Base-by-base conservation (phyloP, 1,140 invertebrate genomes). In the Lucilia sericata region DNA sequence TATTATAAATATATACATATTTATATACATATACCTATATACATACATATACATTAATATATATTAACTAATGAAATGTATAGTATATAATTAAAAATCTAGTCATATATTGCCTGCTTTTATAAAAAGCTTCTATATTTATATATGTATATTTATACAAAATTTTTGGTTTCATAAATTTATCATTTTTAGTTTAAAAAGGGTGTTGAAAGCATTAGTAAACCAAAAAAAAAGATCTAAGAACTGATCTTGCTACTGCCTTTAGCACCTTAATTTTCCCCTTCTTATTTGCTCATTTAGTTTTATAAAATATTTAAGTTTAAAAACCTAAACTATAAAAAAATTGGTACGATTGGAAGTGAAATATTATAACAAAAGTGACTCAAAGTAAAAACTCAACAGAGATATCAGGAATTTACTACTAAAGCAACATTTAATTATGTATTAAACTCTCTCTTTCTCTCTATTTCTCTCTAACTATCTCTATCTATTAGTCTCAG, bases 351-450 rank as follows among this genome's bases (percentile, higher is more conserved):
- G 65, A 70, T 70, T 70, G 65, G 65, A 70, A 60, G n/a, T 60
- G 36, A 42, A 42, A n/a, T 19, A 74, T 42, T n/a, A 42, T 21
- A 13, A 42, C 4, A 34, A 80, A 51, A 19, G 76, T 80, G 42
- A 80, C 76, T 80, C 76, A 80, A 80, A 80, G 76, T 80, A 80
- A 80, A 80, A 80, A 80, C 76, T 80, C 76, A 80, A 80, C 75
- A 78, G 36, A 80, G 76, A 49, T 51, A 80, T 80, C 76, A 80
- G 21, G 42, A 80, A 80, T 80, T 70, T 34, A 80, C 76, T 49
- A 49, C 47, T 80, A 78, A 78, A n/a, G 34, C 76, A 80, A 80
- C 76, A 80, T 47, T 76, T 21, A 76, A 70, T 70, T 70, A 19
- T 21, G n/a, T 25, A 70, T 70, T 21, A 25, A 60, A 60, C 55